Base-by-base conservation (phyloP, 2,797 vertebrate genomes). In the Acestrorhynchus altus region DNA sequence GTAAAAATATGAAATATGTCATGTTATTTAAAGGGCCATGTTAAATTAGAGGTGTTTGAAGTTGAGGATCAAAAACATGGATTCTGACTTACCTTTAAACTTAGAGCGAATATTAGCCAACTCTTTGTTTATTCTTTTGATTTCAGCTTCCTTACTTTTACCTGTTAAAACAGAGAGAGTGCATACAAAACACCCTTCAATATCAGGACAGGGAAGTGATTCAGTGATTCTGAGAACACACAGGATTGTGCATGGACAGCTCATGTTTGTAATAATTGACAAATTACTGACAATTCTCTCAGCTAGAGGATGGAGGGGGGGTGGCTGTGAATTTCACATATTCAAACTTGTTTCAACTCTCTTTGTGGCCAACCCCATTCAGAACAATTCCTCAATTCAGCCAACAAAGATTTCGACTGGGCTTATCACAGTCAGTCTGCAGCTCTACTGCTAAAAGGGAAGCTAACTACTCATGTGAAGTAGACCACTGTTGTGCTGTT, bases 111-210 rank as follows among this genome's bases (percentile, higher is more conserved):
- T 97, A 83, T 97, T 97, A 80, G 96, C 96, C 84, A 97, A 86
- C 87, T 97, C 96, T 88, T 97, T 97, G 86, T 97, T 97, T 84
- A 97, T 96, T 74, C 96, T 90, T 83, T 97, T 97, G 85, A 97
- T 96, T 90, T 97, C 96, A 0, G 96, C 96, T 87, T 97, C 96
- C 88, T 97, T 97, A 90, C 96, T 97, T 87, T 97, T 97, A 91
- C 96, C 96, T 97, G 87, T 54, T 5, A n/a, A 61, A n/a, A 61
- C 18, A 76, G 28, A 26, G 52, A 44, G 10, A 15, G 12, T 3
- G 44, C 12, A 12, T 46, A 1, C 13, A 46, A 12, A 12, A 47
- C 16, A 16, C 16, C 13, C 15, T 46, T 46, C 1, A 13, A 15
- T 47, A 6, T 16, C 2, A 16, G 46, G 15, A 35, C 31, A 2